phyloP scores from a whole-genome alignment of 2,113 vertebrate genomes.

The Epinephelus cyanopodus region DNA sequence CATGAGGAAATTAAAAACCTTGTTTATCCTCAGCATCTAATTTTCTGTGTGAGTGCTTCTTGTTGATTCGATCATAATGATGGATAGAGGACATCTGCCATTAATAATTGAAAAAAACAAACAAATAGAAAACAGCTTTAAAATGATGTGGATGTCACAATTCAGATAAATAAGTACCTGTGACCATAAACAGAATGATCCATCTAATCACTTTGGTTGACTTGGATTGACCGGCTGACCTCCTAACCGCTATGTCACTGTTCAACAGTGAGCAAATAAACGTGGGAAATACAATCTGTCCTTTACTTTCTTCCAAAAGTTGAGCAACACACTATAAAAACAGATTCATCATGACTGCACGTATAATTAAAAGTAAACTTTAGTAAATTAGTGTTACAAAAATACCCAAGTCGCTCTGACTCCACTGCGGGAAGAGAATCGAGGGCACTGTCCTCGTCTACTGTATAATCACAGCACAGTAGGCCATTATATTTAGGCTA shows the following conservation, averaged over 20 bases:
- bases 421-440: conserved; percentile 1
- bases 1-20: conserved; percentile 38
- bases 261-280: neutral
- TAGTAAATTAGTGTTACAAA: neutral
- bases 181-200: neutral
- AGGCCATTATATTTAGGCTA: neutral
- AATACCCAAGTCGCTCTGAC: neutral
- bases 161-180: neutral
- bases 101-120: neutral
- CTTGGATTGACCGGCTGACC: neutral
- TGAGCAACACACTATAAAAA: neutral
- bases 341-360: neutral
- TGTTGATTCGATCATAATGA: conserved; percentile 34
- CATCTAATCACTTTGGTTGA: neutral
- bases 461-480: neutral
- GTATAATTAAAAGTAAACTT: neutral
- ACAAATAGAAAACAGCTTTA: neutral
- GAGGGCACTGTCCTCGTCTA: neutral
- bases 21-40: conserved; percentile 42
- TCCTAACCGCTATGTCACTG: neutral
- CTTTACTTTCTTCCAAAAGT: neutral
- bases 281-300: neutral
- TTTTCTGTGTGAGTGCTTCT: conserved; percentile 49
- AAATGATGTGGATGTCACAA: neutral
- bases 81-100: conserved; percentile 27